Percentiles rank a stretch among this genome's conserved stretches.
Conservation (phyloP, 1,140 invertebrate genomes). For the Belonocnema kinseyi region DNA sequence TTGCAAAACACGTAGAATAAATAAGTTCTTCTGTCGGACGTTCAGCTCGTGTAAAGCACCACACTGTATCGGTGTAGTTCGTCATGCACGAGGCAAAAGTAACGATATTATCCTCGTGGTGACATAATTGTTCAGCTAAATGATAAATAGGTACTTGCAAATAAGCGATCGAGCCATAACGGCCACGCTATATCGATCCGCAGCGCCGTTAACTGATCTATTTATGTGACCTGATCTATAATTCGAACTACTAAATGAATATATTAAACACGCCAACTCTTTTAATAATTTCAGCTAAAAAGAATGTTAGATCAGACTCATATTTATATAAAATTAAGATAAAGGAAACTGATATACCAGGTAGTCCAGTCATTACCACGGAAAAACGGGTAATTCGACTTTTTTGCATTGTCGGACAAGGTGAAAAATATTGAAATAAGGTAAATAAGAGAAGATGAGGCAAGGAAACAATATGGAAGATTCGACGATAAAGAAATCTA, state of each 20-base stretch:
- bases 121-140: slow-evolving; percentile 54
- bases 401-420: too few relatives aligned
- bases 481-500: too few relatives aligned
- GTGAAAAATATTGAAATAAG: too few relatives aligned
- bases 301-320: neutral
- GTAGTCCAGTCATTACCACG: too few relatives aligned
- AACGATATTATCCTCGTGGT: slow-evolving; percentile 59
- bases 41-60: slow-evolving; percentile 44
- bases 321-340: too few relatives aligned
- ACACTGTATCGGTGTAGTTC: slow-evolving; percentile 63
- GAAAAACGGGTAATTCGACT: too few relatives aligned
- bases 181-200: neutral
- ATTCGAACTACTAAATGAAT: neutral
- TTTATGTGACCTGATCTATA: slow-evolving; percentile 15
- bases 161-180: slow-evolving; percentile 20
- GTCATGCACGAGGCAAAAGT: slow-evolving; percentile 61
- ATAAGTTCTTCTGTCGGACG: slow-evolving; percentile 64
- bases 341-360: too few relatives aligned
- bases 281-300: neutral
- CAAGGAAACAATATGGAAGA: too few relatives aligned
- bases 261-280: neutral
- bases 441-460: too few relatives aligned
- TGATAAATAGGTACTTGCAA: slow-evolving; percentile 45
- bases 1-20: slow-evolving; percentile 62
- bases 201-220: neutral